Evolutionary conservation across 2,888 invertebrate species (phyloP).

Genomic region (Mylabris sibirica): DNA sequence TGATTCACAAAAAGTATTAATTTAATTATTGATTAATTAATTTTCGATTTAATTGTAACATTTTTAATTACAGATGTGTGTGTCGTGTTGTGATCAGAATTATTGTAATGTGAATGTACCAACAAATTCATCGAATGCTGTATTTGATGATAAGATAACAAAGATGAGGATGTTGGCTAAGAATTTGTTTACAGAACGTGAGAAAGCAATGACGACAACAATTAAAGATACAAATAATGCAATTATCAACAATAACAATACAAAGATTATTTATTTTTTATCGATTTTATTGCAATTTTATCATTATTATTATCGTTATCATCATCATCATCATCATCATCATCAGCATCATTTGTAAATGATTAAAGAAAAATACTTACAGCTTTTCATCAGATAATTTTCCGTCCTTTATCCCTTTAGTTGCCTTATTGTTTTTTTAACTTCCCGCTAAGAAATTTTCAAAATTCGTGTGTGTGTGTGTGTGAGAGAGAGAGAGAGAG

Average conservation of each 20-base stretch:
- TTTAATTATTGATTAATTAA: conserved; percentile 7
- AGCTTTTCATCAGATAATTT: background rate
- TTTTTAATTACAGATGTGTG: conserved; percentile 64
- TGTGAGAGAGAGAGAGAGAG: too few species aligned
- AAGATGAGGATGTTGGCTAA: conserved; percentile 61
- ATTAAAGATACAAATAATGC: conserved; percentile 53
- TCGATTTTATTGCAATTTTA: background rate
- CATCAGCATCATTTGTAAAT: background rate
- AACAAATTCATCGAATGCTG: conserved; percentile 67
- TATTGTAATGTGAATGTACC: conserved; percentile 70
- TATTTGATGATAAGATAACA: conserved; percentile 63
- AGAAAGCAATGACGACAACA: conserved; percentile 59
- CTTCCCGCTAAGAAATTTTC: too few species aligned
- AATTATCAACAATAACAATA: conserved; percentile 52
- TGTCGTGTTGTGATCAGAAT: conserved; percentile 70
- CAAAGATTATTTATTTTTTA: background rate
- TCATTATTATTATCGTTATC: background rate
- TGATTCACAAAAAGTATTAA: conserved; percentile 63
- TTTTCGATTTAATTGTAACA: conserved; percentile 18
- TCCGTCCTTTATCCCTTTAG: background rate
- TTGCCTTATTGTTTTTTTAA: too few species aligned
- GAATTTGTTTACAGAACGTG: conserved; percentile 58
- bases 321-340: background rate
- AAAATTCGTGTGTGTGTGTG: too few species aligned
- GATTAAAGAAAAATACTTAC: background rate